Evolutionary conservation across 92 coral and sea anemone genomes (phyloP), one percentile per base, ranked within the genome.

Genomic region (Paramuricea clavata): DNA sequence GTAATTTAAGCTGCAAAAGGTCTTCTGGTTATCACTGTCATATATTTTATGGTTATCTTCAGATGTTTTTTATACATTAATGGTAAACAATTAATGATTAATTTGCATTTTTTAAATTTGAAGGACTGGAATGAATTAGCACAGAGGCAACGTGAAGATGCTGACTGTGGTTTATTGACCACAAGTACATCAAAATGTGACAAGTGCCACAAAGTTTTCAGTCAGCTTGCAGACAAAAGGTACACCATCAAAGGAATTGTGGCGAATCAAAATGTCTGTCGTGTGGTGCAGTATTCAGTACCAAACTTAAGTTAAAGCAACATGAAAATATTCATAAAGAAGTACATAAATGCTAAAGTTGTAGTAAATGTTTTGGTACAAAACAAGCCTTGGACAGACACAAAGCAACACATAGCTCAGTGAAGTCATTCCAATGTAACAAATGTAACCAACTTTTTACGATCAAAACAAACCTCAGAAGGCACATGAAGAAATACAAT

Each of bases 401-500:
- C 31, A 7, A 72, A 72, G 57, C 78, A 17, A 41, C 31, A 3
- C 78, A 72, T 26, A 72, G 22, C 13, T 17, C 78, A 72, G 57
- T 2, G 2, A 72, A 72, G n/a, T 19, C 54, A 72, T 23, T 11
- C 27, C 78, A 72, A 22, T 72, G 78, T 22, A 72, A 35, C 56
- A 72, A 36, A 72, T 72, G 78, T 44, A 6, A 34, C n/a, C 78
- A 35, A 72, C 54, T 36, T n/a, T 72, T 72, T 13, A 39, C 54
- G 1, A 72, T 44, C 30, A 72, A 72, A 21, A 0, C 69, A 54
- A 78, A 78, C 41, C 69, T 78, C 44, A 57, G 32, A 78, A 52
- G 83, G 23, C 83, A 78, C 83, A 78, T 57, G 69, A 78, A 50
- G 62, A 50, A 56, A 34, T n/a, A n/a, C n/a, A n/a, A n/a, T n/a